phyloP scores from a whole-genome alignment of 2,797 vertebrate species.

The Bradypodion pumilum region DNA sequence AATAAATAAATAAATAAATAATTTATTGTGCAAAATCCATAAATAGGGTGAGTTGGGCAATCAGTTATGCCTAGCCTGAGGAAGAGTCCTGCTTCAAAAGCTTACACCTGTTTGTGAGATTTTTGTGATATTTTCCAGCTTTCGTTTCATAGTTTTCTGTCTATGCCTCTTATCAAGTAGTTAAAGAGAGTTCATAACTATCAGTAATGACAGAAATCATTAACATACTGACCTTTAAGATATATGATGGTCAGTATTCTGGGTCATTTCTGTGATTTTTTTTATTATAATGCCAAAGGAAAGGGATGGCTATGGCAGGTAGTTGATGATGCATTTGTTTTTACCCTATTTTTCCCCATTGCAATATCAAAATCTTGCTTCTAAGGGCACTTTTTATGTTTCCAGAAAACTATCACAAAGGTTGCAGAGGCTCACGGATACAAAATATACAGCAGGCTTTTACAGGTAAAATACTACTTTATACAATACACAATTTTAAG shows the following conservation, averaged over 20 bases:
- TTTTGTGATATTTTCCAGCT: too few relatives aligned
- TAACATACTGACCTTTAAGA: not conserved
- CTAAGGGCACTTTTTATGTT: slow-evolving; percentile 24
- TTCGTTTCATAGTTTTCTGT: not conserved
- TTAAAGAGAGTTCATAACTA: not conserved
- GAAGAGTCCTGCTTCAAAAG: too few relatives aligned
- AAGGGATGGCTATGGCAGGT: not conserved
- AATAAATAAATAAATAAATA: too few relatives aligned
- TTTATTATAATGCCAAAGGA: not conserved
- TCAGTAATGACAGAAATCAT: not conserved
- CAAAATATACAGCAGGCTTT: slow-evolving; percentile 82
- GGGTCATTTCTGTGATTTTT: not conserved
- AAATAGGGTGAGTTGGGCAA: not conserved
- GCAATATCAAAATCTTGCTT: not conserved
- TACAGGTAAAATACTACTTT: slow-evolving; percentile 78
- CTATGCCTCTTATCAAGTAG: not conserved
- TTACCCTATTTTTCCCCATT: not conserved
- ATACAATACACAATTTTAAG: too few relatives aligned
- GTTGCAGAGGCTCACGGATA: slow-evolving; percentile 87
- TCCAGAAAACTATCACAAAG: slow-evolving; percentile 81
- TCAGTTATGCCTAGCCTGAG: not conserved
- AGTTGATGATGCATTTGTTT: not conserved
- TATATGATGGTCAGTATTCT: not conserved
- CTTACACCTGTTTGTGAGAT: too few relatives aligned
- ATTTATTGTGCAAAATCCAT: not conserved